phyloP scores from a whole-genome alignment of 2,888 invertebrate species.

The Torymus auratus region DNA sequence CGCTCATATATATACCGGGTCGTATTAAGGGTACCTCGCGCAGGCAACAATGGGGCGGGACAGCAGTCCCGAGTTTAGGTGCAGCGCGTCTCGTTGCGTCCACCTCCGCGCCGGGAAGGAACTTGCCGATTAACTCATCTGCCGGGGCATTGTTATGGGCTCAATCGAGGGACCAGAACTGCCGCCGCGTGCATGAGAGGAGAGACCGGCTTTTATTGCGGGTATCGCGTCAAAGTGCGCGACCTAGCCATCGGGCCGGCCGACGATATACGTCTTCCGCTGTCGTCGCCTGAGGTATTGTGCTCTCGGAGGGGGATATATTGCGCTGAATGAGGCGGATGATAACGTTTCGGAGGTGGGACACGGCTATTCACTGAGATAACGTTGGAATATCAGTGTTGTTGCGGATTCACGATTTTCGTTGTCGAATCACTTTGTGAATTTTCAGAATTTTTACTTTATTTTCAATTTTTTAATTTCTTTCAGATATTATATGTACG shows the following conservation, averaged over 20 bases:
- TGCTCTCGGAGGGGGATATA: not conserved
- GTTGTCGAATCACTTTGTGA: too few relatives aligned
- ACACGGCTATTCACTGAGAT: too few relatives aligned
- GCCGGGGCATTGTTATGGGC: constrained; percentile 71
- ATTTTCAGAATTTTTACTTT: too few relatives aligned
- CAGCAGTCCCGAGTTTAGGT: constrained; percentile 19
- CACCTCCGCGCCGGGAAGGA: constrained; percentile 68
- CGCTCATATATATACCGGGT: constrained; percentile 26
- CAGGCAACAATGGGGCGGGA: constrained; percentile 48
- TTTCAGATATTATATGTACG: too few relatives aligned
- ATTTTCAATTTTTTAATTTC: too few relatives aligned
- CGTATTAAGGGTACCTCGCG: constrained; percentile 59
- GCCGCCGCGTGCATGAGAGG: constrained; percentile 1
- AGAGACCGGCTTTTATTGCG: constrained; percentile 64
- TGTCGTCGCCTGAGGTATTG: not conserved
- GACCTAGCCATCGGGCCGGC: constrained; percentile 57
- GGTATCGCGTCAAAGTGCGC: constrained; percentile 70
- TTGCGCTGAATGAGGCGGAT: too few relatives aligned
- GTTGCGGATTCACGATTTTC: too few relatives aligned
- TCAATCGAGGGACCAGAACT: constrained; percentile 73
- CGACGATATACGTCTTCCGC: constrained; percentile 46
- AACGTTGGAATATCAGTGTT: too few relatives aligned
- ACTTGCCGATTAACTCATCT: constrained; percentile 77
- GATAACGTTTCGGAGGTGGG: too few relatives aligned
- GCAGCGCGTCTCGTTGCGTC: constrained; percentile 14